Evolutionary conservation across 1,140 invertebrate species (phyloP).

Genomic region (Ooceraea biroi): DNA sequence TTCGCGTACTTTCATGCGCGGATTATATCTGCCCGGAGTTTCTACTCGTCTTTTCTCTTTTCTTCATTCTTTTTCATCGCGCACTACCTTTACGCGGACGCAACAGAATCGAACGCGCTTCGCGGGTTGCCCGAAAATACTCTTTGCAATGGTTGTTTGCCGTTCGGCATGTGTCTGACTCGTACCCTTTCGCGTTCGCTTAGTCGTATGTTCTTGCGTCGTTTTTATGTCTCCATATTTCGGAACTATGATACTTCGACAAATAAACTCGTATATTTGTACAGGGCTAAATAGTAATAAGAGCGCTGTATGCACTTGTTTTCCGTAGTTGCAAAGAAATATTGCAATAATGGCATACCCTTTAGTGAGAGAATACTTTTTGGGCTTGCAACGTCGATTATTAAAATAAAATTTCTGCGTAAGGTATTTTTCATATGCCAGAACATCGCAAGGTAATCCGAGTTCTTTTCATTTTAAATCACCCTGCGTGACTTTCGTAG

Average conservation of each 20-base stretch:
- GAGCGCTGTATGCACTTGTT: conserved; percentile 11
- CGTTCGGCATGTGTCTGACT: conserved; percentile 22
- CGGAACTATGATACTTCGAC: conserved; percentile 9
- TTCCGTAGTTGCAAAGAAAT: conserved; percentile 17
- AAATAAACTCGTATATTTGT: conserved; percentile 51
- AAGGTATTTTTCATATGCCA: background rate
- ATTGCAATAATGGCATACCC: conserved; percentile 29
- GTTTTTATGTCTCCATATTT: conserved; percentile 1
- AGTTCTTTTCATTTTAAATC: background rate
- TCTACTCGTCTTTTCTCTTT: background rate
- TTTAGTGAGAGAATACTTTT: conserved; percentile 2
- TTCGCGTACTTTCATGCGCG: conserved; percentile 34
- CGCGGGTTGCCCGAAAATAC: conserved; percentile 42
- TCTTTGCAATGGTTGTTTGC: conserved; percentile 37
- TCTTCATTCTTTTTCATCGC: background rate
- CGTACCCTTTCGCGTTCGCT: too few species aligned
- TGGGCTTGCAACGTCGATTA: background rate
- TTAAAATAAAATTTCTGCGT: background rate
- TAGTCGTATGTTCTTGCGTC: background rate
- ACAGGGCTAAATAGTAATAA: conserved; percentile 21
- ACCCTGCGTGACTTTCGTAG: too few species aligned
- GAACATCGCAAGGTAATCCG: background rate
- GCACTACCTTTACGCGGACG: background rate
- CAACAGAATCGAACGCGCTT: conserved; percentile 54
- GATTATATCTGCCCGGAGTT: conserved; percentile 11